phyloP scores from a whole-genome alignment of 2,888 invertebrate genomes.

The Rutpela maculata region DNA sequence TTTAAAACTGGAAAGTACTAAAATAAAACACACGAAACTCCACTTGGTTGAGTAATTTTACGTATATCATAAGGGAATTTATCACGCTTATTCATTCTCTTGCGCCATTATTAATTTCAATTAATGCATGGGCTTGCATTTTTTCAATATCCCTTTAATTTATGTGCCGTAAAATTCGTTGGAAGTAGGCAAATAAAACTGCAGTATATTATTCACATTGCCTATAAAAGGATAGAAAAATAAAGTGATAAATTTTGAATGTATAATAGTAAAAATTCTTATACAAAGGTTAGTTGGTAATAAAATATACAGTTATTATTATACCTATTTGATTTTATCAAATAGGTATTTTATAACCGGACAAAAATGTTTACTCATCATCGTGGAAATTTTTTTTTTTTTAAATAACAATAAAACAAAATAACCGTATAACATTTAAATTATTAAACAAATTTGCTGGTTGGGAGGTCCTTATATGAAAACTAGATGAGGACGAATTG shows the following conservation, averaged over 20 bases:
- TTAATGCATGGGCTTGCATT: conserved; percentile 25
- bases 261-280: conserved; percentile 27
- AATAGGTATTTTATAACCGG: no score
- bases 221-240: conserved; percentile 37
- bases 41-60: conserved; percentile 34
- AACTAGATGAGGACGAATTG: no score
- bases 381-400: no score
- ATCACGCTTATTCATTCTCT: conserved; percentile 5
- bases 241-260: conserved; percentile 37
- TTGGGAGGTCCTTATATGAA: no score
- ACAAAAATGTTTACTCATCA: no score
- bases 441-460: no score
- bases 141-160: conserved; percentile 32
- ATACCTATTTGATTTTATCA: no score
- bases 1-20: conserved; percentile 39
- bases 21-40: conserved; percentile 36
- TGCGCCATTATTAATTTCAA: conserved; percentile 29
- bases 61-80: conserved; percentile 36
- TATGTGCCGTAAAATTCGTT: conserved; percentile 31
- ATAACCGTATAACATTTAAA: no score
- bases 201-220: conserved; percentile 36
- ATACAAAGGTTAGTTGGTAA: conserved; percentile 13
- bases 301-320: conserved; percentile 26
- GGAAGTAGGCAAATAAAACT: conserved; percentile 36
- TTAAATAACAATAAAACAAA: no score